Conservation (phyloP, 2,888 invertebrate species). For the Lymantria dispar region DNA sequence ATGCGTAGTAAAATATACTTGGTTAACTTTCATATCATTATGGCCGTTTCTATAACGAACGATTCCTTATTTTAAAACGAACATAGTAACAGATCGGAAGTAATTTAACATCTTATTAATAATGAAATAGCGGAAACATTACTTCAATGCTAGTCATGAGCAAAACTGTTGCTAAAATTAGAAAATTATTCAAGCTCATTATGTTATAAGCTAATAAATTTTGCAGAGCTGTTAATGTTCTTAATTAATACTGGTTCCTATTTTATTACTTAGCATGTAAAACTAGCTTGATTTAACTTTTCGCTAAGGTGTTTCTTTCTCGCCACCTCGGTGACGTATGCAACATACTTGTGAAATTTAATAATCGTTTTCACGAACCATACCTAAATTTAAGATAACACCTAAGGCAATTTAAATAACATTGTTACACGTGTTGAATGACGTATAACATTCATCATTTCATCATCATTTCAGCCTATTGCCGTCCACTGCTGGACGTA, state of each 20-base stretch:
- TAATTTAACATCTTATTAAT: conserved; percentile 2
- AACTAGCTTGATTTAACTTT: too few species aligned
- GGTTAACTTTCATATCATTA: background rate
- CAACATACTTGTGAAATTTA: too few species aligned
- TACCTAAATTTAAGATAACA: too few species aligned
- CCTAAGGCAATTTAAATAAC: too few species aligned
- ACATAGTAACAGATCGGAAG: conserved; percentile 4
- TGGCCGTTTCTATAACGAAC: background rate
- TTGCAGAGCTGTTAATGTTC: background rate
- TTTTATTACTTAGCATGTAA: too few species aligned
- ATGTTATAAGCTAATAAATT: background rate
- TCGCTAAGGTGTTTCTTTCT: too few species aligned
- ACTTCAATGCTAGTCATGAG: conserved; percentile 1
- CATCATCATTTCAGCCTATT: too few species aligned
- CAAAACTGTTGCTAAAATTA: background rate
- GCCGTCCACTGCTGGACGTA: too few species aligned
- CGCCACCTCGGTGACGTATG: too few species aligned
- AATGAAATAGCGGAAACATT: conserved; percentile 12
- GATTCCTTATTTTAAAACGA: background rate
- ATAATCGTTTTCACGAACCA: too few species aligned
- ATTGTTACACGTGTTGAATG: too few species aligned
- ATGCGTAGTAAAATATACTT: background rate
- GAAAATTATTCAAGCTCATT: background rate
- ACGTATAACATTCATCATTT: too few species aligned
- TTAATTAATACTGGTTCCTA: background rate